Base-by-base conservation (phyloP, 30 jellyfish, hydroid and myxozoan species). In the Turritopsis rubra region DNA sequence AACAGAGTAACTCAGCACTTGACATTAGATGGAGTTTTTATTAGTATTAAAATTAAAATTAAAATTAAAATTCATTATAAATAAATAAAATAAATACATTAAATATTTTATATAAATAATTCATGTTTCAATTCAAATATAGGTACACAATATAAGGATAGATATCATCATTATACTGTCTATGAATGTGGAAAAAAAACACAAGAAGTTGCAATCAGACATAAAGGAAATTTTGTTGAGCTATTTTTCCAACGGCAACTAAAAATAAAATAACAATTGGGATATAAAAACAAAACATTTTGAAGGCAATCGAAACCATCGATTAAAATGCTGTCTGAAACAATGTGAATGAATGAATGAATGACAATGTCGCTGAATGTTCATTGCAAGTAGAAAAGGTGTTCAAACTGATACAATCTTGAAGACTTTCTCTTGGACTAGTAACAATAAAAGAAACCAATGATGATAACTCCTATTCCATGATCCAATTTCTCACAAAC, bases 211-310 rank as follows among this genome's bases (percentile, higher is more conserved):
- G n/a, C n/a, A n/a, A n/a, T n/a, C n/a, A n/a, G n/a, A n/a, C n/a
- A n/a, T 53, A 41, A 41, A 3, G 60, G 60, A 13, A 41, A 41
- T 41, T 41, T 41, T 5, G 13, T 41, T 5, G 9, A 85, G 21
- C 21, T 20, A 52, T 80, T 80, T 52, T 80, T 80, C 81, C 27
- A 80, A 16, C 20, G 81, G 81, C 7, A 52, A 84, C 81, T 80
- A 25, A 80, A 80, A 16, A 41, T 41, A 41, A 41, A 41, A 41
- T 1, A 60, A 18, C 41, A 80, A n/a, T 21, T 22, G 7, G 77
- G 28, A 23, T 26, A 68, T n/a, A 74, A 74, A 22, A 21, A 28
- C 65, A 24, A 24, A 74, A 24, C 54, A 30, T 3, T 4, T 8
- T 8, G 53, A 21, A 74, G 21, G 73, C 26, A 26, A 8, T n/a